Conservation (phyloP, 2,113 vertebrate species). For the Apistogramma diplotaenia region DNA sequence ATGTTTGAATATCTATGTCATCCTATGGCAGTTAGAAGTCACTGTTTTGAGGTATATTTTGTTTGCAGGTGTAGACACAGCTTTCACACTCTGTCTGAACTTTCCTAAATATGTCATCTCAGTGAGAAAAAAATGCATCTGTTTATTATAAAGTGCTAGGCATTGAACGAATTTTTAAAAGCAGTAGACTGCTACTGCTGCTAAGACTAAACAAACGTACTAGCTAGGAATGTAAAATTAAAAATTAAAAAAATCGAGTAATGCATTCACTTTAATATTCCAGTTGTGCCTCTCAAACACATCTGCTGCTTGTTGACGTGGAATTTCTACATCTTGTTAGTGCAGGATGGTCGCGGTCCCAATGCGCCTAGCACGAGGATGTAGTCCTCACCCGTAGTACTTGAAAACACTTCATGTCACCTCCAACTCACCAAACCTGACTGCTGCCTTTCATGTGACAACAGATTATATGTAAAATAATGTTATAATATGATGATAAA, state of each 20-base stretch:
- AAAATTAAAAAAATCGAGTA: conserved; percentile 24
- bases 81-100: conserved; percentile 29
- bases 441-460: conserved; percentile 2
- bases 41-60: conserved; percentile 74
- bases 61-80: conserved; percentile 44
- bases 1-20: conserved; percentile 46
- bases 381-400: background rate
- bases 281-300: conserved; percentile 4
- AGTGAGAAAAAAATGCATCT: conserved; percentile 40
- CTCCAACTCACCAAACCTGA: conserved; percentile 40
- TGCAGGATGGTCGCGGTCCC: background rate
- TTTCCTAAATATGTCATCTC: conserved; percentile 48
- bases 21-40: conserved; percentile 69
- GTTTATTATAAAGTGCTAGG: conserved; percentile 69
- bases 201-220: conserved; percentile 44
- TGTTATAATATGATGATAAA: conserved; percentile 9
- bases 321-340: conserved; percentile 12
- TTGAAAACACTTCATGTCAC: conserved; percentile 40
- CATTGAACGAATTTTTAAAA: conserved; percentile 28
- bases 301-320: background rate
- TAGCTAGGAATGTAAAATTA: conserved; percentile 16
- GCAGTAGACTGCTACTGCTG: conserved; percentile 25
- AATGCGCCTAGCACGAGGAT: conserved; percentile 7
- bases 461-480: conserved; percentile 4
- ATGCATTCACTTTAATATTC: background rate